Base-by-base conservation (phyloP, 2,113 vertebrate species). In the Centrocercus urophasianus region DNA sequence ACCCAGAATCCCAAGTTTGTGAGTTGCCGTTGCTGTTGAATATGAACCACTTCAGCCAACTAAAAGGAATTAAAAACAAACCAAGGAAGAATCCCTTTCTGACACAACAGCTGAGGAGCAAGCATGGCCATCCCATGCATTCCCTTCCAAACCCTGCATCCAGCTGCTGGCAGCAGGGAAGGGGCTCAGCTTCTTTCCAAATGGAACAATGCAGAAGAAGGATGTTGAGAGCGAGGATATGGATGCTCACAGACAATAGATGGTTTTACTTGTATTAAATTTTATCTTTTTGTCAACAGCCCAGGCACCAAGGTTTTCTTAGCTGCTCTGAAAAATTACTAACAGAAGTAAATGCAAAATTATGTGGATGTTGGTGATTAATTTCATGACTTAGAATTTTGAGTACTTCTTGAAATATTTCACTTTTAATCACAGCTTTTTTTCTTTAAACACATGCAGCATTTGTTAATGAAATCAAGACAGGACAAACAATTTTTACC, bases 131-230 rank as follows among this genome's bases (percentile, higher is more conserved):
- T 61, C 8, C 2, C 24, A 66, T 75, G 0, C 0, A 81, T 60
- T 60, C 94, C 61, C n/a, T 88, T 83, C 66, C 56, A 88, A 91
- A 42, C 38, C 63, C 73, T 86, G 83, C 74, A 65, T 70, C 86
- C 86, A 93, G 48, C 70, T 22, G 27, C 34, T 64, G 52, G 64
- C 32, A 94, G 67, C 28, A 88, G 82, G 93, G 88, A 48, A 54
- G 76, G 85, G 60, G 63, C 24, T 21, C 52, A 57, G 28, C 28
- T 86, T 80, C 3, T 3, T 89, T 94, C 65, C 28, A 52, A 86
- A 82, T 6, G 13, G n/a, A 88, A 93, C 52, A 67, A 82, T 88
- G 90, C 88, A 69, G 47, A 84, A 91, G 83, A 72, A 65, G 21
- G 70, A 89, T 56, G 50, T 8, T 90, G 36, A 88, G 77, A 85